Base-by-base conservation (phyloP, 1,140 invertebrate species). In the Drosophila prosaltans region DNA sequence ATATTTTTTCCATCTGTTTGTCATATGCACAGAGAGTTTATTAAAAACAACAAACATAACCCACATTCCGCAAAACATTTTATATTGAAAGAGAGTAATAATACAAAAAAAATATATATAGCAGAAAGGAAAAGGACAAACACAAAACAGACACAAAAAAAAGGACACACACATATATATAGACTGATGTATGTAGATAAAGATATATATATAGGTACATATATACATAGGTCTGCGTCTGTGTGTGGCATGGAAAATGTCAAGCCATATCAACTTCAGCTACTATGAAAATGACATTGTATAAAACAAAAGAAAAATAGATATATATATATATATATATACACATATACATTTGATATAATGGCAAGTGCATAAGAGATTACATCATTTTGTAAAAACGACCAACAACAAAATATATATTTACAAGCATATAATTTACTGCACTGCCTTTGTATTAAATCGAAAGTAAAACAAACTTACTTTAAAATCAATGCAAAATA, bases 31-130 rank as follows among this genome's bases (percentile, higher is more conserved):
- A 32, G 16, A 71, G 28, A 74, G 66, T 74, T 74, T 65, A 68
- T 75, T 68, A 74, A 74, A 60, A 70, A 65, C 65, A 74, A 58
- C 48, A 74, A 79, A 70, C 57, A 80, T 69, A 80, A 70, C 63
- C 62, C 66, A 77, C 74, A 77, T 77, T 76, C 63, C 66, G 59
- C 69, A 61, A 60, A 40, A 54, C 58, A 69, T 75, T 77, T 75
- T 72, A 74, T 57, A 68, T n/a, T 75, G 72, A 48, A 74, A 39
- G 73, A 61, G 64, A 32, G 55, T 65, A 48, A 75, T 63, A 61
- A 36, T 36, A 5, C 73, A 40, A 48, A 40, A 16, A 16, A 39
- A 10, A 39, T n/a, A 40, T 10, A 60, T 21, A 26, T 24, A 45
- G 60, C 59, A 30, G 48, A 36, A 74, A 45, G 10, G 48, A 69